A percentile compares a stretch with the other conserved stretches of the same genome.
phyloP scores from a whole-genome alignment of 2,797 vertebrate genomes.

The Calcarius lapponicus region DNA sequence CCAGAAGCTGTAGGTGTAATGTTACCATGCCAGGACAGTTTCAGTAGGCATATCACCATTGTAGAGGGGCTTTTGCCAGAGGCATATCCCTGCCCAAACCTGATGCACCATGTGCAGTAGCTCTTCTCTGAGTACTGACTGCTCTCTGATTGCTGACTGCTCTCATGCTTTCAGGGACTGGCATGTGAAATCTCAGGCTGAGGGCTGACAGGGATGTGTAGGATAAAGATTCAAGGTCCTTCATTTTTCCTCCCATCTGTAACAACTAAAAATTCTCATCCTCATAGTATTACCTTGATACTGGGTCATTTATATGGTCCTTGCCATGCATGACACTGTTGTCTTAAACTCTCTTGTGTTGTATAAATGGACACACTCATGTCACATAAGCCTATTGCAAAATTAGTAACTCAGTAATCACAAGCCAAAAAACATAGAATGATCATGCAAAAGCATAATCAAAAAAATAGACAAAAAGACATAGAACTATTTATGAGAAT shows the following conservation, averaged over 20 bases:
- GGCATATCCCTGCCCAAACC: neutral
- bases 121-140: neutral
- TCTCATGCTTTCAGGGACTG: neutral
- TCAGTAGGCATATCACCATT: neutral
- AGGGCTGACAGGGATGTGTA: neutral
- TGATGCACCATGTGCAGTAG: neutral
- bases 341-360: neutral
- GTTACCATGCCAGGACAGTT: accelerated
- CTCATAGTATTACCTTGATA: neutral
- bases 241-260: neutral
- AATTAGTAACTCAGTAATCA: neutral
- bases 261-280: neutral
- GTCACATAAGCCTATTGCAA: neutral
- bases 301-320: neutral
- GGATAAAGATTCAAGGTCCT: neutral
- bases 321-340: neutral
- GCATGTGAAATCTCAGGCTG: neutral
- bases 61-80: neutral
- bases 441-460: neutral
- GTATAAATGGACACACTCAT: neutral
- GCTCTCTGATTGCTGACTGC: neutral
- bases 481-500: neutral
- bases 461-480: neutral
- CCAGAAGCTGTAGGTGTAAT: neutral
- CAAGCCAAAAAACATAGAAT: neutral